A percentile compares a stretch with the other conserved stretches of the same genome.
phyloP scores from a whole-genome alignment of 2,113 vertebrate genomes.

The Zosterops borbonicus region DNA sequence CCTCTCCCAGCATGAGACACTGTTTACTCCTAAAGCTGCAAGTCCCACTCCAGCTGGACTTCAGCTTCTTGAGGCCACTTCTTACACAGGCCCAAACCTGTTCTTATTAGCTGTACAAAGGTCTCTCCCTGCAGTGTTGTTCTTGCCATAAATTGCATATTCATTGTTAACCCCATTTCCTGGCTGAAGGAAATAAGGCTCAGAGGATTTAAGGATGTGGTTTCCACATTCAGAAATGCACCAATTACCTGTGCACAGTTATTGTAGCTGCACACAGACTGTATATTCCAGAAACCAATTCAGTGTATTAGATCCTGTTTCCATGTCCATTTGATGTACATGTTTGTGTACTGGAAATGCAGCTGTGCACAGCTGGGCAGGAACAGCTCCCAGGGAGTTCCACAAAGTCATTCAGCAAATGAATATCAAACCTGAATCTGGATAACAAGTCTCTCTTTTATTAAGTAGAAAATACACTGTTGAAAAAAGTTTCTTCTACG shows the following conservation, averaged over 20 bases:
- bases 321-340: rapidly evolving
- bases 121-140: background rate
- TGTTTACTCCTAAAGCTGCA: background rate
- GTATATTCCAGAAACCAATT: rapidly evolving
- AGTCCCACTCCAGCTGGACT: background rate
- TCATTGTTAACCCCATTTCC: background rate
- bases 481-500: background rate
- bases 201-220: background rate
- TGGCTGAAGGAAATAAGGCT: background rate
- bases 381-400: background rate
- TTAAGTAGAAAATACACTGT: background rate
- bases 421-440: background rate
- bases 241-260: background rate
- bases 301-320: background rate
- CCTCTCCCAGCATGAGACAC: background rate
- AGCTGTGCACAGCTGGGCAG: background rate
- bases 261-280: background rate
- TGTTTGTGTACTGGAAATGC: background rate
- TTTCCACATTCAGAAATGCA: background rate
- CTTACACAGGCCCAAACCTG: background rate
- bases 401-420: background rate
- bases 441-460: background rate
- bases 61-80: background rate
- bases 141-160: background rate
- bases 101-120: background rate